Base-by-base conservation (phyloP, 2,888 invertebrate species). In the Drosophila trichaetosa region DNA sequence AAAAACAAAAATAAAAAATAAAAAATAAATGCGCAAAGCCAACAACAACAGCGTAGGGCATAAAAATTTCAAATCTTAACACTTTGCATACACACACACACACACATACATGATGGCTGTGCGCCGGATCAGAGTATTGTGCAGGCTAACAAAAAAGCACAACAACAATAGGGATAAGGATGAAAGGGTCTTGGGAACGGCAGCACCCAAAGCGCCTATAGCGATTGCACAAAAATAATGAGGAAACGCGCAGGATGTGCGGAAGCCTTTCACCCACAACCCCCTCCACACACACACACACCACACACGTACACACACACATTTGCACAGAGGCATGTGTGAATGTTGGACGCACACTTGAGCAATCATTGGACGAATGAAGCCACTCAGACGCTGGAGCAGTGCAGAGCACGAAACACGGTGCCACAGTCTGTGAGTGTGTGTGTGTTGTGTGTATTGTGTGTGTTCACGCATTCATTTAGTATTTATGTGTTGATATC, bases 211-310 rank as follows among this genome's bases (percentile, higher is more conserved):
- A 87, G 80, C 78, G 83, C 87, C 86, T 77, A 68, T 75, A 88
- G 90, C 88, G 83, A 90, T 84, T 88, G 88, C 88, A 88, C 88
- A 90, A 86, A 88, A 88, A 88, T 88, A 88, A 88, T 88, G 90
- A 88, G 86, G 80, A 90, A 86, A 79, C 76, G 80, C 79, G 72
- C 89, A 86, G 82, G 79, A 87, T 86, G 78, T 80, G 79, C 83
- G 80, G 80, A 76, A 69, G 76, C 63, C 80, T 73, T 62, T 75
- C 57, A 59, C 56, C 64, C 36, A 58, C 40, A 64, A 36, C 51
- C n/a, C n/a, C 11, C 27, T 36, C 24, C 24, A 11, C 76, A 71
- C 64, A 76, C 53, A 60, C 38, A 60, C 27, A 46, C 13, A 33
- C 29, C 27, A 46, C 13, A 33, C 29, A 40, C 18, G 18, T n/a